Evolutionary conservation across 2,888 invertebrate species (phyloP).

Genomic region (Drosophila falleni): DNA sequence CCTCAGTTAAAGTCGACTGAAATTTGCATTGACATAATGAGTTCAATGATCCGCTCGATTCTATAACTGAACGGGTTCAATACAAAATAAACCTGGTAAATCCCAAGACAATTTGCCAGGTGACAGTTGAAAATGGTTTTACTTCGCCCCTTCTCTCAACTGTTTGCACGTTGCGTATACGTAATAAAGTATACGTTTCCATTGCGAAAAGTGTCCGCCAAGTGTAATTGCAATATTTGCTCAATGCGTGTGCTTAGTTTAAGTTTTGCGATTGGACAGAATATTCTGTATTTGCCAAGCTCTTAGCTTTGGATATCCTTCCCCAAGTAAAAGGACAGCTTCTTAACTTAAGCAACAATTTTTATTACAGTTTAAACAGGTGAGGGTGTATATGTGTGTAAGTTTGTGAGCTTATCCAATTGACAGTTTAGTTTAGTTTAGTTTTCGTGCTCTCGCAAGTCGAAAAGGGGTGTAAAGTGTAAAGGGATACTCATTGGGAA

Average conservation of each 20-base stretch:
- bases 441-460: not conserved
- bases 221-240: constrained; percentile 79
- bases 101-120: constrained; percentile 47
- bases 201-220: constrained; percentile 69
- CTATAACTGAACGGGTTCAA: constrained; percentile 2
- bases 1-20: too few relatives aligned
- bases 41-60: too few relatives aligned
- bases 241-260: constrained; percentile 48
- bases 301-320: constrained; percentile 39
- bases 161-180: constrained; percentile 49
- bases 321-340: constrained; percentile 44
- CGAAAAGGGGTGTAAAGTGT: constrained; percentile 29
- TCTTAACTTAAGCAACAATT: constrained; percentile 54
- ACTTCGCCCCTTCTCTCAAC: constrained; percentile 9
- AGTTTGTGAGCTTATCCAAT: constrained; percentile 43
- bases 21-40: too few relatives aligned
- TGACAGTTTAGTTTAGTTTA: constrained; percentile 40
- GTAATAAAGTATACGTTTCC: constrained; percentile 61
- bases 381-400: not conserved
- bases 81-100: constrained; percentile 34
- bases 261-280: constrained; percentile 46
- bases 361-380: constrained; percentile 28
- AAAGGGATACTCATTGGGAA: not conserved
- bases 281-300: constrained; percentile 64
- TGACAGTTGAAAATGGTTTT: constrained; percentile 55